A percentile compares a stretch with the other conserved stretches of the same genome.
Evolutionary conservation across 2,113 vertebrate species (phyloP).

Genomic region (Campylomormyrus tamandua): DNA sequence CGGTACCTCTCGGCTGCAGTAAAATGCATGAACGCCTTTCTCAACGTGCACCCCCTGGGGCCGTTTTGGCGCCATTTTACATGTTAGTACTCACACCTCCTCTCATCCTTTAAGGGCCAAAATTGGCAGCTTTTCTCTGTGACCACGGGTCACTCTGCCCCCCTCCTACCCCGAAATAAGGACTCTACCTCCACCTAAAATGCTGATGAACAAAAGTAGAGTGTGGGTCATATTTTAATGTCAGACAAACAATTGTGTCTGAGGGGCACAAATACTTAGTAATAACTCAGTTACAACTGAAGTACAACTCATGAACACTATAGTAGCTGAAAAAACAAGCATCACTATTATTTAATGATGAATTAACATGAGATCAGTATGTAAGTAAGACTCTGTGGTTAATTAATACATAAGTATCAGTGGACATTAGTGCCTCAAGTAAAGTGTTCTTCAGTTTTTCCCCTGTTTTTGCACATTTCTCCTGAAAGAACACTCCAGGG

Average conservation of each 20-base stretch:
- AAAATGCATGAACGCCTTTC: slow-evolving; percentile 56
- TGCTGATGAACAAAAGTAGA: neutral
- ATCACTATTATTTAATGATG: neutral
- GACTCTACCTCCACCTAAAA: neutral
- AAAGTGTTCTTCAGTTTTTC: too few species aligned
- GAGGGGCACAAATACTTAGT: neutral
- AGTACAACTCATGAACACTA: neutral
- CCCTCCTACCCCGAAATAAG: neutral
- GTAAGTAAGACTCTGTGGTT: too few species aligned
- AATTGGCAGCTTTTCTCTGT: slow-evolving; percentile 60
- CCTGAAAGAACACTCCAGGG: too few species aligned
- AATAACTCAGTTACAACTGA: neutral
- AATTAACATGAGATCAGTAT: neutral
- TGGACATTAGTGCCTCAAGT: too few species aligned
- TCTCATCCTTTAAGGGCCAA: slow-evolving; percentile 60
- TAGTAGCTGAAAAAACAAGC: neutral
- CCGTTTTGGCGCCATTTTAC: slow-evolving; percentile 70
- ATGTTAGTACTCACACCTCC: slow-evolving; percentile 59
- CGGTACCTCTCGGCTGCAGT: slow-evolving; percentile 39
- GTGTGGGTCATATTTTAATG: neutral
- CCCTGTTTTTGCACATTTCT: too few species aligned
- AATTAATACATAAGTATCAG: too few species aligned
- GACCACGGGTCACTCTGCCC: neutral
- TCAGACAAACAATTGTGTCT: neutral
- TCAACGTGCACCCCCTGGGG: slow-evolving; percentile 59